These are phyloP conservation scores for Hydrozoanthus gracilis DNA, from an alignment of 92 coral and sea anemone species.

Conservation along the genomic window DNA sequence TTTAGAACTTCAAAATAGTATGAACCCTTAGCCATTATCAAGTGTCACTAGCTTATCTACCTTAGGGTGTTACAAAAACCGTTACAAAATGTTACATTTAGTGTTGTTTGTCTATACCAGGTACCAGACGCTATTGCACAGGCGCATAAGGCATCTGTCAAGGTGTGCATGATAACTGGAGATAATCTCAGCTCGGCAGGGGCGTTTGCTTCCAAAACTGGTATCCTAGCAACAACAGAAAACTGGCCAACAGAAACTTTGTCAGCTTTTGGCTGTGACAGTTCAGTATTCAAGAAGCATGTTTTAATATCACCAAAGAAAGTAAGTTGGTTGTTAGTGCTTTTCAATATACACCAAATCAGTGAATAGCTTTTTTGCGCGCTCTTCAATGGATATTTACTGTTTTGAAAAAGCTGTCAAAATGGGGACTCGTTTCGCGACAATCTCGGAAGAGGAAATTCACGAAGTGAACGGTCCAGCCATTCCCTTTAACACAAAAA, in stretches of 20 bases:
- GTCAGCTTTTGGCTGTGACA: slow-evolving; percentile 43
- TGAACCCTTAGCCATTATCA: too few relatives aligned
- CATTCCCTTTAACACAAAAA: too few relatives aligned
- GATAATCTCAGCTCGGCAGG: slow-evolving; percentile 42
- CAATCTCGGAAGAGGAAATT: too few relatives aligned
- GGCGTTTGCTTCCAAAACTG: slow-evolving; percentile 42
- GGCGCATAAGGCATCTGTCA: slow-evolving; percentile 35
- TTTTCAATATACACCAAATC: not conserved
- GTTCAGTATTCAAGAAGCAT: slow-evolving; percentile 24
- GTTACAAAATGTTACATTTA: not conserved
- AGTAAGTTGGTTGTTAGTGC: slow-evolving; percentile 1
- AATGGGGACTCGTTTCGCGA: too few relatives aligned
- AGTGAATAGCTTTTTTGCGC: too few relatives aligned
- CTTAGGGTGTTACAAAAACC: too few relatives aligned
- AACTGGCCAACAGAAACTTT: slow-evolving; percentile 14
- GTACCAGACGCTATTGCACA: slow-evolving; percentile 44
- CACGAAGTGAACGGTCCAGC: too few relatives aligned
- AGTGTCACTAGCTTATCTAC: too few relatives aligned
- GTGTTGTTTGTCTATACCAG: not conserved
- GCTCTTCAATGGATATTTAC: too few relatives aligned
- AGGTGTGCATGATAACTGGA: slow-evolving; percentile 43
- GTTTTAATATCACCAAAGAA: slow-evolving; percentile 5
- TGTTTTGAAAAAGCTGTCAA: too few relatives aligned
- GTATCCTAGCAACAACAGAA: slow-evolving; percentile 23
- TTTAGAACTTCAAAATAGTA: too few relatives aligned